Evolutionary conservation across 1,140 invertebrate species (phyloP), one percentile per base, ranked within the genome.

Genomic region (Musca vetustissima): DNA sequence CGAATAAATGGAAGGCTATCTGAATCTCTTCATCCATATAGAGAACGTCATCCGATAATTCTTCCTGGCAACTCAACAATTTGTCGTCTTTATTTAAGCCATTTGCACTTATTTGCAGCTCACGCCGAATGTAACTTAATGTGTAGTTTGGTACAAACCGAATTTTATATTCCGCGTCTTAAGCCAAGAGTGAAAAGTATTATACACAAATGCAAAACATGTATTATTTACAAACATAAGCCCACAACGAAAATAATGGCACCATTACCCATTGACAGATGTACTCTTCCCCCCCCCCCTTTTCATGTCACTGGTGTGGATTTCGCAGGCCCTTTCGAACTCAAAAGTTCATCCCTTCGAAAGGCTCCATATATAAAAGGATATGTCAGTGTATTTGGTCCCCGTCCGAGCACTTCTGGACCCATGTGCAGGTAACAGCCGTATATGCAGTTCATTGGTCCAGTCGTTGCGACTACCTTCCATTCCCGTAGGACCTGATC

Each of bases 201-300:
- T n/a, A 52, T 52, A 25, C 50, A 15, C 28, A 17, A n/a, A 0
- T 66, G 47, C 11, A 25, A 24, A 32, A 25, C 22, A 8, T 66
- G 47, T 21, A 28, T 32, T 14, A 24, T 66, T 15, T 28, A 15
- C 24, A 66, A 50, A 21, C 64, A 52, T 13, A 49, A 32, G 50
- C 22, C n/a, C 1, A 49, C 13, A 2, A 52, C 64, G 7, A 14
- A 52, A 52, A 50, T 66, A 52, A 66, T 66, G 64, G 48, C 64
- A 1, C 49, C 53, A 6, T 25, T 28, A n/a, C n/a, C n/a, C n/a
- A n/a, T n/a, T n/a, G n/a, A n/a, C n/a, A n/a, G n/a, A n/a, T n/a
- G n/a, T n/a, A n/a, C n/a, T n/a, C n/a, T n/a, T n/a, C n/a, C n/a
- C n/a, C n/a, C n/a, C n/a, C 13, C 53, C 25, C 49, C 24, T 67